Base-by-base conservation (phyloP, 2,888 invertebrate species). In the Aromia moschata region DNA sequence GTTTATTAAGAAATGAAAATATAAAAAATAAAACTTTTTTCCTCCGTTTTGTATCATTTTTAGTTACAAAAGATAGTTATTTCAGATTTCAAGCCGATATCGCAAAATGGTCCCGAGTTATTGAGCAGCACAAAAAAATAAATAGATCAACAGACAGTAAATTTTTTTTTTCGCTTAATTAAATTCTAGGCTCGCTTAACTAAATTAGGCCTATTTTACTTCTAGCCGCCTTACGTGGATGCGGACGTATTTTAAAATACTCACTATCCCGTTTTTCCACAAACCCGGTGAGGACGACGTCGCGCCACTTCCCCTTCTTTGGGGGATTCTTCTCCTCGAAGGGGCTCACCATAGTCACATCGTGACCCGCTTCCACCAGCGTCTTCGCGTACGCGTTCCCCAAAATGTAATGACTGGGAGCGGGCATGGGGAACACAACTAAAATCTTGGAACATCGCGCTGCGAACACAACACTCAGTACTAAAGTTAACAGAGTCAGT, bases 331-430 rank as follows among this genome's bases (percentile, higher is more conserved):
- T 67, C 17, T 69, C 66, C 1, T 12, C 31, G 25, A 61, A 70
- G 4, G 70, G 56, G 25, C 58, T 60, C n/a, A 73, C 56, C 37
- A 72, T 56, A 1, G 73, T 73, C n/a, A 73, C 68, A 40, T 73
- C 66, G 41, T 73, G 72, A 7, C 71, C 72, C 18, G 60, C 64
- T 53, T 67, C 64, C 1, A 69, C 71, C 10, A 73, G 54, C 10
- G 59, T 68, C 57, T 59, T 62, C 38, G 68, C 59, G 4, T 72
- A 47, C 9, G 60, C 54, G 40, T 55, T 66, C 1, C 67, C 69
- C 0, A 69, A 49, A 37, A 65, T 65, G 46, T 62, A 68, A 20
- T 65, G 65, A 44, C 65, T 65, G 7, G 36, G 46, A 2, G 53
- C 46, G 4, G 56, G 49, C 49, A 58, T 56, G n/a, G 62, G 56